These are phyloP conservation scores for Chauna torquata DNA, from an alignment of 2,113 vertebrate genomes.

Conservation along the genomic window DNA sequence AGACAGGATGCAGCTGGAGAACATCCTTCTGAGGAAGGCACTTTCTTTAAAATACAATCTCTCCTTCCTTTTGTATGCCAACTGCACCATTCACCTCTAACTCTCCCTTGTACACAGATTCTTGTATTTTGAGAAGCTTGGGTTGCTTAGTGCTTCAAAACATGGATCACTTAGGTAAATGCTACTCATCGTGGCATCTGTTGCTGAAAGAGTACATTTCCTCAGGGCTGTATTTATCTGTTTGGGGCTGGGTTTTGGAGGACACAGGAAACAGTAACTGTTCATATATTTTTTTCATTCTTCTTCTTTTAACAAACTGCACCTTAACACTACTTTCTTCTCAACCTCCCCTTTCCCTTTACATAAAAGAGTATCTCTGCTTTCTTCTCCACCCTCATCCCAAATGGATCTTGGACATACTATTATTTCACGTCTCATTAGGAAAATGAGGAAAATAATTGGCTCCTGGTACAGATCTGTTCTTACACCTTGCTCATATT, in stretches of 20 bases:
- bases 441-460: background rate
- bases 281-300: background rate
- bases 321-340: background rate
- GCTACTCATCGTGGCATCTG: background rate
- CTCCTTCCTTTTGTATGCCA: background rate
- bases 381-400: background rate
- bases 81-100: background rate
- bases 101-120: accelerated
- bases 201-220: background rate
- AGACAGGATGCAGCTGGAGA: background rate
- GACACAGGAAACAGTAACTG: background rate
- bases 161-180: background rate
- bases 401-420: background rate
- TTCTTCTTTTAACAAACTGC: background rate
- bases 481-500: background rate
- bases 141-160: background rate
- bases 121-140: background rate
- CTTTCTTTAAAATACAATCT: background rate
- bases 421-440: background rate
- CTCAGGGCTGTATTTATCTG: background rate
- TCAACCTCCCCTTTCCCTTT: background rate
- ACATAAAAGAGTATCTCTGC: background rate
- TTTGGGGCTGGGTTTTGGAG: background rate
- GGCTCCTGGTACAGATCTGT: background rate
- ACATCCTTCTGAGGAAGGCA: background rate